These are phyloP conservation scores for Coilia nasus DNA, from an alignment of 2,797 vertebrate genomes.

Conservation along the genomic window DNA sequence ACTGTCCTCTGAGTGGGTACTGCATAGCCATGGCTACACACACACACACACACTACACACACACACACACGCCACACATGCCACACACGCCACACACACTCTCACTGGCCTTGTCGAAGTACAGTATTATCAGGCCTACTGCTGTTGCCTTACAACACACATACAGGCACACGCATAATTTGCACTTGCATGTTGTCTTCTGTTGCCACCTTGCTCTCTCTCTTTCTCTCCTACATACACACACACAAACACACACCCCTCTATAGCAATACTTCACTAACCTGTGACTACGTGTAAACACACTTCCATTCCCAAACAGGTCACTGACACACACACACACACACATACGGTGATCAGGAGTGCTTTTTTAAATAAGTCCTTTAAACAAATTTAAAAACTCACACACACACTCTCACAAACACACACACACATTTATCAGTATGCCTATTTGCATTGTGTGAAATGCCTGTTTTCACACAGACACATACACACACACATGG, in stretches of 20 bases:
- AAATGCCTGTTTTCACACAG: background rate
- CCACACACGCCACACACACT: background rate
- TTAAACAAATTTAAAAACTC: background rate
- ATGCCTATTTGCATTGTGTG: background rate
- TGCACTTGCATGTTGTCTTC: background rate
- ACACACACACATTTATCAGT: background rate
- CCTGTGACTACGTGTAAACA: background rate
- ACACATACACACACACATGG: background rate
- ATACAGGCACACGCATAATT: background rate
- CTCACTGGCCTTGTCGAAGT: background rate
- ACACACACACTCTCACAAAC: background rate
- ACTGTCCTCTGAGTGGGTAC: background rate
- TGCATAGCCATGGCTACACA: background rate
- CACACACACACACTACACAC: too few relatives aligned
- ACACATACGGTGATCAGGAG: background rate
- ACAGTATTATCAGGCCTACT: background rate
- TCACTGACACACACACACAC: background rate
- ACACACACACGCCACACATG: background rate
- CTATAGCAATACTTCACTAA: background rate
- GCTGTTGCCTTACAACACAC: background rate
- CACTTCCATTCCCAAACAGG: background rate
- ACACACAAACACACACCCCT: background rate
- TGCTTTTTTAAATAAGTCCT: background rate
- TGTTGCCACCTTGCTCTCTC: background rate
- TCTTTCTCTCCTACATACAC: background rate